Base-by-base conservation (phyloP, 2,113 vertebrate genomes). In the Paraplagusia blochii region DNA sequence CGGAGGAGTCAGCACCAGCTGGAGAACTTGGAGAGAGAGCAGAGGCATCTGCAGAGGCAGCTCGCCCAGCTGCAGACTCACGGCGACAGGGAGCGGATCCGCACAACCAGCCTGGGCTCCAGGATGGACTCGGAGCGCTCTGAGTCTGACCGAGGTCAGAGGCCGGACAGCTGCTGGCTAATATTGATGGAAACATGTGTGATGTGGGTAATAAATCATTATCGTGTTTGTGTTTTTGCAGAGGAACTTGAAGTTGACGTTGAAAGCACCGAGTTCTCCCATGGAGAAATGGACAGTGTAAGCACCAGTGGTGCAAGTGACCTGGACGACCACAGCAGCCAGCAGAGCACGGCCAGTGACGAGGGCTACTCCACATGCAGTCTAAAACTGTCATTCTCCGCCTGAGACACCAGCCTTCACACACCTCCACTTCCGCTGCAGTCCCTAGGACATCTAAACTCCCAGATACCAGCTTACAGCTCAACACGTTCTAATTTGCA, bases 181-280 rank as follows among this genome's bases (percentile, higher is more conserved):
- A 38, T 38, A 38, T 11, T 29, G 22, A 29, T 6, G 22, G 22
- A 29, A 29, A 6, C 6, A 2, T 4, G 38, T 12, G 13, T 10
- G 9, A 40, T 40, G 11, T 40, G 12, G 38, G 12, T 40, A 11
- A 9, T 40, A 40, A 40, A 14, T 8, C 11, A 3, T 8, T 4
- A 3, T 18, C 61, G 53, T 19, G 1, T 34, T 36, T 47, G 8
- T 52, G 5, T 59, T 49, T 81, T 79, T 87, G 57, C 79, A 97
- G 95, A 98, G 83, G 95, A 98, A 86, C 96, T 98, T 64, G 95
- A 97, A 90, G 94, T 98, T 69, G 95, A 98, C 1, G 93, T 98
- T 76, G 95, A 97, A 93, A 96, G 93, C 92, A 97, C 94, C 83
- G 94, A 96, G 87, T 97, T 98, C 94, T 98, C 94, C 93, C 93